phyloP scores from a whole-genome alignment of 1,140 invertebrate genomes.

The Drosophila auraria region DNA sequence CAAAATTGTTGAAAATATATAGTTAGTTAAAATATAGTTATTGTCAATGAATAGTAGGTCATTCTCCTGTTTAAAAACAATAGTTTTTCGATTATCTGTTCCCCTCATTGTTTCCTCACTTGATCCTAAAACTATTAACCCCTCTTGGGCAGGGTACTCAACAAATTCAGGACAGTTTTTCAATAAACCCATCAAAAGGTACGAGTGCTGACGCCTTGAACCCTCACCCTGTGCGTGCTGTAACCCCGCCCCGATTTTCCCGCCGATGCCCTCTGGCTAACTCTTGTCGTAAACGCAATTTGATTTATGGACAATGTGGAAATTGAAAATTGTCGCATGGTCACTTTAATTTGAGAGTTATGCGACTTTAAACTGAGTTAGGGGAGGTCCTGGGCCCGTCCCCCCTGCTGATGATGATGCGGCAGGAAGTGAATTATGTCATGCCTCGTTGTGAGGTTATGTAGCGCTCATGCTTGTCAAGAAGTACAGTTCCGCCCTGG shows the following conservation, averaged over 20 bases:
- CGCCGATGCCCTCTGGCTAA: constrained; percentile 53
- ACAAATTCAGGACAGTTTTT: constrained; percentile 60
- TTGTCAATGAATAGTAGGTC: too few species aligned
- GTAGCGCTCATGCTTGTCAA: constrained; percentile 55
- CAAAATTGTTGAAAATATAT: background rate
- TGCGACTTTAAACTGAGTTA: constrained; percentile 73
- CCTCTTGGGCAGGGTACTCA: constrained; percentile 14
- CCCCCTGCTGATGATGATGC: constrained; percentile 18
- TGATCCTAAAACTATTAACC: constrained; percentile 5
- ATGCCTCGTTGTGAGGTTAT: constrained; percentile 72
- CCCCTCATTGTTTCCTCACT: background rate
- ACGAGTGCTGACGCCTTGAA: constrained; percentile 56
- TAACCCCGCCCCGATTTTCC: constrained; percentile 12
- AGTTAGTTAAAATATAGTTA: background rate
- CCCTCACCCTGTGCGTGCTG: constrained; percentile 47
- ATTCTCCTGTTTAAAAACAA: background rate
- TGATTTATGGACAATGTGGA: constrained; percentile 80
- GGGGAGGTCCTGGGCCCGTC: constrained; percentile 28
- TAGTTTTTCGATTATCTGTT: background rate
- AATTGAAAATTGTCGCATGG: constrained; percentile 82
- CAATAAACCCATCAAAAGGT: constrained; percentile 80
- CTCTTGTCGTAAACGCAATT: constrained; percentile 71
- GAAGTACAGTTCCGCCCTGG: constrained; percentile 52
- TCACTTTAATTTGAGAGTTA: constrained; percentile 83
- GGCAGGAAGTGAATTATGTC: constrained; percentile 79